These are phyloP conservation scores for Lophius piscatorius DNA, from an alignment of 2,113 vertebrate species.

Conservation along the genomic window DNA sequence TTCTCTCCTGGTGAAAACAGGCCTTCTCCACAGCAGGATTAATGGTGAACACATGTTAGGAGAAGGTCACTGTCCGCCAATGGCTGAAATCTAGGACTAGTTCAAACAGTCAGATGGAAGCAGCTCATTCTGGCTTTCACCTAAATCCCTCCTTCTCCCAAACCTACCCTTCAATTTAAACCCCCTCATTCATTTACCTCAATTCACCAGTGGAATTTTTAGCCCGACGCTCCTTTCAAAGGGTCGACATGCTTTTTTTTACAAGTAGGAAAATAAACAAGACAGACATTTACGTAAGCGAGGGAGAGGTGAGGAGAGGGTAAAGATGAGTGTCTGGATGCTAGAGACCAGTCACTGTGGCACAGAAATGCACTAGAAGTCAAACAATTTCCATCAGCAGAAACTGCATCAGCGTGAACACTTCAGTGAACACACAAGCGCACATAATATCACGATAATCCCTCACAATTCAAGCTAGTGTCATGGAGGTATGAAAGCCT, in stretches of 20 bases:
- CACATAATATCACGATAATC: conserved; percentile 60
- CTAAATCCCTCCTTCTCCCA: conserved; percentile 35
- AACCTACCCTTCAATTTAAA: conserved; percentile 48
- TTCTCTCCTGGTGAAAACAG: conserved; percentile 60
- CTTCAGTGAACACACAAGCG: conserved; percentile 18
- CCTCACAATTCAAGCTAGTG: conserved; percentile 62
- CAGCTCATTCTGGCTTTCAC: conserved; percentile 58
- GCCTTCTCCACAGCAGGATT: conserved; percentile 55
- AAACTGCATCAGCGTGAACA: conserved; percentile 26
- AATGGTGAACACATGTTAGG: conserved; percentile 78
- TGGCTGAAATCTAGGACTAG: conserved; percentile 77
- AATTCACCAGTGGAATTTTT: conserved; percentile 63
- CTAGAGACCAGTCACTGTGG: conserved; percentile 33
- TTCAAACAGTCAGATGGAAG: conserved; percentile 76
- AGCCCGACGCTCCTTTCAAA: conserved; percentile 39
- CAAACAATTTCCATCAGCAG: conserved; percentile 37
- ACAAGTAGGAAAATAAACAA: conserved; percentile 62
- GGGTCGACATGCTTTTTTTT: conserved; percentile 39
- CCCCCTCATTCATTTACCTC: conserved; percentile 56
- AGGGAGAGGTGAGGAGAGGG: conserved; percentile 29
- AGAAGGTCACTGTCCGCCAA: conserved; percentile 73
- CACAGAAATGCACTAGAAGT: conserved; percentile 53
- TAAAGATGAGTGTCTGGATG: conserved; percentile 54
- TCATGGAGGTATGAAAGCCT: conserved; percentile 70
- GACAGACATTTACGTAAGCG: conserved; percentile 33